Evolutionary conservation across 2,888 invertebrate genomes (phyloP).

Genomic region (Caenorhabditis imperialis): DNA sequence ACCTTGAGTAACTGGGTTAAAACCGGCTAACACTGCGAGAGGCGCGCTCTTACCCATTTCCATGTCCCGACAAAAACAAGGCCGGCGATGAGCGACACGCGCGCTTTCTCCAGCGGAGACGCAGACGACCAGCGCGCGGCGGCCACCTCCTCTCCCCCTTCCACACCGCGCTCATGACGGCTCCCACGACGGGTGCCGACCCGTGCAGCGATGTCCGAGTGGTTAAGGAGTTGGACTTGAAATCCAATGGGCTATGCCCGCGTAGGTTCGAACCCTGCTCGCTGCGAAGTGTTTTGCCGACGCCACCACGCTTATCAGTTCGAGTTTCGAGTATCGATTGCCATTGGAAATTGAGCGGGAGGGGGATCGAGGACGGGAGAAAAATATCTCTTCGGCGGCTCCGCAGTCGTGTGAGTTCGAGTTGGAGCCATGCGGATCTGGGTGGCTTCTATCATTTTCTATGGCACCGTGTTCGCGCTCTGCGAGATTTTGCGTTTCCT

Average conservation of each 20-base stretch:
- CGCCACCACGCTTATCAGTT: no score
- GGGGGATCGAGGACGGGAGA: no score
- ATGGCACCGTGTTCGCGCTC: conserved; percentile 64
- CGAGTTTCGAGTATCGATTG: no score
- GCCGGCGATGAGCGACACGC: no score
- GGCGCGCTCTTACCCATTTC: no score
- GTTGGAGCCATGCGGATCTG: conserved; percentile 68
- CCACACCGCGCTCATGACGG: conserved; percentile 1
- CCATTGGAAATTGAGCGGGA: no score
- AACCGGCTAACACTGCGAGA: no score
- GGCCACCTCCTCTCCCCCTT: conserved; percentile 4
- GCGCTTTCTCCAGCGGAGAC: no score
- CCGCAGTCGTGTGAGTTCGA: no score
- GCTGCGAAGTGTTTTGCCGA: conserved; percentile 75
- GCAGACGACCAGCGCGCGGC: no score
- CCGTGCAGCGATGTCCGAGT: conserved; percentile 81
- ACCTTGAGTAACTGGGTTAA: conserved; percentile 52
- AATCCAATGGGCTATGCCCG: conserved; percentile 84
- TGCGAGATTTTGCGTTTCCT: conserved; percentile 71
- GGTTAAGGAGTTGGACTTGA: conserved; percentile 84
- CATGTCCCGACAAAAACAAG: no score
- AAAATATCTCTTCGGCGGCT: conserved; percentile 25
- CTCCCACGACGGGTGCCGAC: not conserved
- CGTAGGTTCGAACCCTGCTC: conserved; percentile 84
- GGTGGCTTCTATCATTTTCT: conserved; percentile 75